Evolutionary conservation across 1,140 invertebrate genomes (phyloP).

Genomic region (Trissolcus basalis): DNA sequence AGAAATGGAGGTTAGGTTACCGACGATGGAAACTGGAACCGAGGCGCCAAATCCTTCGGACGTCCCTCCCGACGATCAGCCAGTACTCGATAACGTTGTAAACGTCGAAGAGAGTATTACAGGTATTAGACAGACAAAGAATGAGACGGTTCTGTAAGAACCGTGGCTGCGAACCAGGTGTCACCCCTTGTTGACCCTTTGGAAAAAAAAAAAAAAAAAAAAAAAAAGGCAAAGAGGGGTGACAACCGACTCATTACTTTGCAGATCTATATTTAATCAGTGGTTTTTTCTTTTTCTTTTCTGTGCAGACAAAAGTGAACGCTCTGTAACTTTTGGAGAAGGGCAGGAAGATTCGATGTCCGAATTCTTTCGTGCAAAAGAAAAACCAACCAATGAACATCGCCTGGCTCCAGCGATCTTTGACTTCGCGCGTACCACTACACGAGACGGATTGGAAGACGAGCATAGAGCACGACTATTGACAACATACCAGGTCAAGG

Average conservation of each 20-base stretch:
- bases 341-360: not conserved
- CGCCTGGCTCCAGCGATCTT: not conserved
- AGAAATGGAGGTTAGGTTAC: too few species aligned
- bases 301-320: not conserved
- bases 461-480: not conserved
- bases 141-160: not conserved
- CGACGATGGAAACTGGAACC: too few species aligned
- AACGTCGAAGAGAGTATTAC: not conserved
- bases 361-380: not conserved
- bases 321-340: not conserved
- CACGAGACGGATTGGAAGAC: not conserved
- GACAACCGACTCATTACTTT: not conserved
- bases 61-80: not conserved
- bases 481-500: not conserved
- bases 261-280: not conserved
- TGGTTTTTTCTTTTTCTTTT: not conserved
- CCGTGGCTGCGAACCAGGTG: not conserved
- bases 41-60: not conserved
- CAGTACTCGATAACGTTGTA: not conserved
- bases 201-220: too few species aligned
- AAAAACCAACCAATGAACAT: not conserved
- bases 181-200: not conserved
- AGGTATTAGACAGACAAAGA: not conserved
- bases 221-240: not conserved
- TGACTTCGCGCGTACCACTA: not conserved